These are phyloP conservation scores for Hyppa rectilinea DNA, from an alignment of 2,888 invertebrate genomes.

Conservation along the genomic window DNA sequence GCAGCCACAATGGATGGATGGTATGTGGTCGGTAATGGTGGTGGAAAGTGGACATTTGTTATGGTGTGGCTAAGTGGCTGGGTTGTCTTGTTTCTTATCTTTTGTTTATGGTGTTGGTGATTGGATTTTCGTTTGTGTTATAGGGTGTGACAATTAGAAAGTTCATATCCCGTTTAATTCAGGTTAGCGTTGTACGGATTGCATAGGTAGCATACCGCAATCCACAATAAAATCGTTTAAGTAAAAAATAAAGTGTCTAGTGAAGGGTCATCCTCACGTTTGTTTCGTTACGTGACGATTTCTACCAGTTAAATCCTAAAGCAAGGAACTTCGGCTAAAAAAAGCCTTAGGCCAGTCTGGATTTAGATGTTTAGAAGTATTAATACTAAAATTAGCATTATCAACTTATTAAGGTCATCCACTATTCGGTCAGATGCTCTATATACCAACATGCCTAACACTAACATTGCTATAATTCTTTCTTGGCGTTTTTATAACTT, in stretches of 20 bases:
- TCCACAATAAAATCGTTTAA: too few species aligned
- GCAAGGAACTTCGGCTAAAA: too few species aligned
- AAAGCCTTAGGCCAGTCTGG: not conserved
- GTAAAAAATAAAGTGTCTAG: too few species aligned
- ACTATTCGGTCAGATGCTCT: not conserved
- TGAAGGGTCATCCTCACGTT: too few species aligned
- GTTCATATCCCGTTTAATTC: not conserved
- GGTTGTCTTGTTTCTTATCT: constrained; percentile 33
- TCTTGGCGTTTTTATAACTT: not conserved
- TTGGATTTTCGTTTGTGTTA: not conserved
- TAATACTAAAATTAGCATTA: not conserved
- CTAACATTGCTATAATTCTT: not conserved
- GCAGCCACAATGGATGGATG: constrained; percentile 48
- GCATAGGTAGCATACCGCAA: not conserved
- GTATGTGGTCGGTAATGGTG: constrained; percentile 35
- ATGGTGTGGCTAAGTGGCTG: constrained; percentile 53
- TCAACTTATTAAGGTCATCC: not conserved
- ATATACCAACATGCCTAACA: not conserved
- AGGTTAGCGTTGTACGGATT: not conserved
- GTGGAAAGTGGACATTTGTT: constrained; percentile 41
- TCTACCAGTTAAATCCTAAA: too few species aligned
- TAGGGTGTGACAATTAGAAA: constrained; percentile 14
- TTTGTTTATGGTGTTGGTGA: constrained; percentile 36
- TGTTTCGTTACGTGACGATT: too few species aligned
- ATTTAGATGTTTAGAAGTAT: not conserved